Conservation (phyloP, 1,140 invertebrate genomes). For the Orius insidiosus region DNA sequence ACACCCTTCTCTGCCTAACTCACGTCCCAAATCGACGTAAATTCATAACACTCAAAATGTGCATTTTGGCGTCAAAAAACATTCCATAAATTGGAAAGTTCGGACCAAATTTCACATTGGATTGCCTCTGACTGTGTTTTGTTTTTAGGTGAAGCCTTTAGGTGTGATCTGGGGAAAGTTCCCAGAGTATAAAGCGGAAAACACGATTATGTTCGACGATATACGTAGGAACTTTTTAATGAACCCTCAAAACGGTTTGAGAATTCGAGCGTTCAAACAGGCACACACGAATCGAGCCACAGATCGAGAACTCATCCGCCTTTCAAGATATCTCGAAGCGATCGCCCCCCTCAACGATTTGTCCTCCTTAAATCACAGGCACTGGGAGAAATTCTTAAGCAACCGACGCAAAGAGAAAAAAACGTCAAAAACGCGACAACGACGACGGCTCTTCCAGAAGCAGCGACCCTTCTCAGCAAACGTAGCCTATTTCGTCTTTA, state of each 20-base stretch:
- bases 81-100: too few species aligned
- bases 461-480: background rate
- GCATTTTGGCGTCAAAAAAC: too few species aligned
- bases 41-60: too few species aligned
- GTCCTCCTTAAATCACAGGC: conserved; percentile 64
- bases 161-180: conserved; percentile 96
- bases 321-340: conserved; percentile 68
- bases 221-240: conserved; percentile 94
- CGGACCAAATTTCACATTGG: too few species aligned
- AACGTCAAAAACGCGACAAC: background rate
- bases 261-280: conserved; percentile 76
- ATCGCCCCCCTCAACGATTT: conserved; percentile 80
- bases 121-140: too few species aligned
- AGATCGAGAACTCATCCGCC: conserved; percentile 67
- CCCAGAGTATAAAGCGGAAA: conserved; percentile 67
- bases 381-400: conserved; percentile 73
- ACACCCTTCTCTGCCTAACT: too few species aligned
- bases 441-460: conserved; percentile 1
- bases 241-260: conserved; percentile 87
- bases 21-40: too few species aligned
- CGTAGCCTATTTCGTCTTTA: too few species aligned
- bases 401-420: conserved; percentile 14
- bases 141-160: conserved; percentile 78
- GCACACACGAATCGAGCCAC: conserved; percentile 72
- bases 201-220: conserved; percentile 98